A percentile compares a stretch with the other conserved stretches of the same genome.
phyloP scores from a whole-genome alignment of 2,113 vertebrate species.

The Elanoides forficatus region DNA sequence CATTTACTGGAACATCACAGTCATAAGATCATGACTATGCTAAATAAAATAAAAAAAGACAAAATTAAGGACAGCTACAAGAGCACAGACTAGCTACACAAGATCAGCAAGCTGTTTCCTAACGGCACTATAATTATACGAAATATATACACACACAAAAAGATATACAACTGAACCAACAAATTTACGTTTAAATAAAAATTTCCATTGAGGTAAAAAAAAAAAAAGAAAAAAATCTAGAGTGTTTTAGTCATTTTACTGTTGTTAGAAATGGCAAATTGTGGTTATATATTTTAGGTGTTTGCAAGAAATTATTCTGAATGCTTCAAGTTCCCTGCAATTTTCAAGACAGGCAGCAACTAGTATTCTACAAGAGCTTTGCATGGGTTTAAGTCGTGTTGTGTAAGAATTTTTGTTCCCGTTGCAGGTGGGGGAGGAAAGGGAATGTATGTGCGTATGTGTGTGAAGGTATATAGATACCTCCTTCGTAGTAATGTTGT shows the following conservation, averaged over 20 bases:
- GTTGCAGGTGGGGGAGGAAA: conserved; percentile 62
- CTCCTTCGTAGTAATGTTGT: conserved; percentile 90
- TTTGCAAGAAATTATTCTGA: conserved; percentile 73
- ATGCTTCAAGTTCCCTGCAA: conserved; percentile 64
- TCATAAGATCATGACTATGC: conserved; percentile 78
- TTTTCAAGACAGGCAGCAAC: conserved; percentile 76
- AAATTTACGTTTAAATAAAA: conserved; percentile 68
- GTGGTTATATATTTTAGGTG: conserved; percentile 73
- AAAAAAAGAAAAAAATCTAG: conserved; percentile 48
- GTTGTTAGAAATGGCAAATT: conserved; percentile 78
- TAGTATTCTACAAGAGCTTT: conserved; percentile 76
- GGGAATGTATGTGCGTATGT: conserved; percentile 68
- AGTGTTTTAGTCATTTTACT: conserved; percentile 80
- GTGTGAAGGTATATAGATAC: conserved; percentile 90
- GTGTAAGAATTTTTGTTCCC: conserved; percentile 61
- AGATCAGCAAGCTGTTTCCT: conserved; percentile 84
- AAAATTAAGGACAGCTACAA: conserved; percentile 84
- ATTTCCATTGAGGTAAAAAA: conserved; percentile 59
- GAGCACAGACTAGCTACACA: conserved; percentile 85
- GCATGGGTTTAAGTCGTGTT: conserved; percentile 70
- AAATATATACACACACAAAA: conserved; percentile 70
- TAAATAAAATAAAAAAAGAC: conserved; percentile 75
- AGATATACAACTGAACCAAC: conserved; percentile 61
- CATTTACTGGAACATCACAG: conserved; percentile 78
- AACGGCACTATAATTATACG: conserved; percentile 71